These are phyloP conservation scores for Phylloscopus whistleri DNA, from an alignment of 2,113 vertebrate genomes.

Conservation along the genomic window DNA sequence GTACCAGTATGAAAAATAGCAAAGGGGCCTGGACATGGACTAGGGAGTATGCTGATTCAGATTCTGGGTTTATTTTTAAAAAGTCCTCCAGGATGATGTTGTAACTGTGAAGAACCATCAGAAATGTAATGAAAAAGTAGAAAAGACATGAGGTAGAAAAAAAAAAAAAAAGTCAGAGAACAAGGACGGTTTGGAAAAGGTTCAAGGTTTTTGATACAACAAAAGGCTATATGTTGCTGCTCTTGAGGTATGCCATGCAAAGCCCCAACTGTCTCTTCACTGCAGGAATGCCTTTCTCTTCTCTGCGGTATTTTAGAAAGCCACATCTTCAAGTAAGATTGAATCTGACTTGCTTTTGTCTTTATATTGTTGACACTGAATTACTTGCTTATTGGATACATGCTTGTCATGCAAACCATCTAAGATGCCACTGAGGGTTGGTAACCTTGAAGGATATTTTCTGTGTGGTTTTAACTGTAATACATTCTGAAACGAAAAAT, in stretches of 20 bases:
- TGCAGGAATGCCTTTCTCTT: not conserved
- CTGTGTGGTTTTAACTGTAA: not conserved
- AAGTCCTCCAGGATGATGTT: not conserved
- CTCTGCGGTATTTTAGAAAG: not conserved
- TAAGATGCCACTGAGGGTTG: not conserved
- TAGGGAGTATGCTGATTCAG: not conserved
- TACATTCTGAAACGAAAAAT: not conserved
- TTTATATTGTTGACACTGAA: not conserved
- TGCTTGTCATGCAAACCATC: not conserved
- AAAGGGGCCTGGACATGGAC: not conserved
- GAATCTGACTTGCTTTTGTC: not conserved
- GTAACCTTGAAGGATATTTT: not conserved
- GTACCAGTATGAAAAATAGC: not conserved
- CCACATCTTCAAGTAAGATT: not conserved
- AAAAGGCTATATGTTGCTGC: not conserved
- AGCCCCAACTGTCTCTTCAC: not conserved
- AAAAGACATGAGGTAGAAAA: not conserved
- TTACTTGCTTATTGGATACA: not conserved
- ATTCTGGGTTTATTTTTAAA: not conserved
- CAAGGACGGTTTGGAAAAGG: not conserved
- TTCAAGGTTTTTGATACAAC: not conserved
- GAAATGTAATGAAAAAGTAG: not conserved
- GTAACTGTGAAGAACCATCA: not conserved
- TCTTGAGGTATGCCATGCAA: not conserved
- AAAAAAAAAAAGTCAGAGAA: not conserved